These are phyloP conservation scores for Rhodinocichla rosea DNA, from an alignment of 2,113 vertebrate genomes.

Conservation along the genomic window DNA sequence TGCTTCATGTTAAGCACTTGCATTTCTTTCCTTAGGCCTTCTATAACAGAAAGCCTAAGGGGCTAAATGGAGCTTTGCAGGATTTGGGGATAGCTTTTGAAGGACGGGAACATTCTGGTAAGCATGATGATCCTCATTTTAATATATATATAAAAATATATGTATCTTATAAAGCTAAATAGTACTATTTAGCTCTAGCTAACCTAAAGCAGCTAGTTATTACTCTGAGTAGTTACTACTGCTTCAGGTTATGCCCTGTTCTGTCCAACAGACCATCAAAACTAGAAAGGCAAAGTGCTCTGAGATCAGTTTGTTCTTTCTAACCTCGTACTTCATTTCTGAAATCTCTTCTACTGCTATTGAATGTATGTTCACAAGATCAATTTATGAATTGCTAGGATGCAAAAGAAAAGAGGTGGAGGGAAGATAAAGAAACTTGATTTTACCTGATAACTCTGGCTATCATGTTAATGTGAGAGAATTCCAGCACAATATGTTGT, in stretches of 20 bases:
- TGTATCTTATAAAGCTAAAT: neutral
- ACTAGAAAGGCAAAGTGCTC: neutral
- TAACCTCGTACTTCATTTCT: neutral
- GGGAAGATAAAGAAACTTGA: neutral
- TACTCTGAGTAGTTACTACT: neutral
- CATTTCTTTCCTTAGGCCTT: constrained; percentile 75
- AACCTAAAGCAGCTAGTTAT: neutral
- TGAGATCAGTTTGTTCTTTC: neutral
- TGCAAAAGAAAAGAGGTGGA: neutral
- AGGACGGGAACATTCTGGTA: constrained; percentile 93
- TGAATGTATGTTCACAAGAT: neutral
- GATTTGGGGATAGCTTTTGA: constrained; percentile 91
- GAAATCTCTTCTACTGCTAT: neutral
- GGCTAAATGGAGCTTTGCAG: constrained; percentile 89
- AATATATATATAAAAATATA: neutral
- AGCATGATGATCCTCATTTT: neutral
- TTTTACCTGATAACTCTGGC: neutral
- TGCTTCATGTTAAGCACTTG: neutral
- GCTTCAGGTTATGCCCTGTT: neutral
- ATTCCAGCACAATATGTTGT: neutral
- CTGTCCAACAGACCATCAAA: neutral
- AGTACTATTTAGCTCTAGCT: neutral
- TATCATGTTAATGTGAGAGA: neutral
- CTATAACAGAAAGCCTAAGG: constrained; percentile 90
- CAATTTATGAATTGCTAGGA: neutral